A percentile compares a stretch with the other conserved stretches of the same genome.
Conservation (phyloP, 2,888 invertebrate species). For the Atrina japonica region DNA sequence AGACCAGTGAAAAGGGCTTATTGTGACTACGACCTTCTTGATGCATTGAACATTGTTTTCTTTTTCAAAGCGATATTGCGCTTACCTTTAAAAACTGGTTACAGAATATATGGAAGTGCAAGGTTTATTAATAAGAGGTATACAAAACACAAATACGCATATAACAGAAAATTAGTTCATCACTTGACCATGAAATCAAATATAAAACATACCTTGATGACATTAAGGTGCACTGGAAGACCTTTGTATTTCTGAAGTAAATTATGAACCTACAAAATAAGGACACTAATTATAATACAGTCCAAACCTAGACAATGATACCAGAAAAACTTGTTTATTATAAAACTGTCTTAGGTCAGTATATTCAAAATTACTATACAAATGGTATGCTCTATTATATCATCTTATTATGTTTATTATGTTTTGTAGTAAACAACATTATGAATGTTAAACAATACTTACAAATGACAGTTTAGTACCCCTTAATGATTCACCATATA, state of each 20-base stretch:
- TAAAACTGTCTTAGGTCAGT: not conserved
- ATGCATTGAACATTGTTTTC: no score
- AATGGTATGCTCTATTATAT: not conserved
- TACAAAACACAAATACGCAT: no score
- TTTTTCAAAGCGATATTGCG: no score
- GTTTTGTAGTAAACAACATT: no score
- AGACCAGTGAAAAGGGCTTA: no score
- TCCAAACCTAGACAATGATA: not conserved
- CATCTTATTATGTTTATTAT: no score
- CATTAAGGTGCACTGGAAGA: slow-evolving; percentile 76
- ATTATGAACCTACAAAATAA: slow-evolving; percentile 64
- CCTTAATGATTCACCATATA: slow-evolving; percentile 83
- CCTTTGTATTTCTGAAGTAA: slow-evolving; percentile 74
- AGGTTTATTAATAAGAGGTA: no score
- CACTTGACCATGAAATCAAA: no score
- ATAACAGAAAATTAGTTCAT: no score
- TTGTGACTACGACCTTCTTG: no score
- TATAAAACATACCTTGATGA: slow-evolving; percentile 83
- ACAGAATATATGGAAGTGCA: no score
- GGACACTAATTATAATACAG: not conserved
- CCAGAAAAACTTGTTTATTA: not conserved
- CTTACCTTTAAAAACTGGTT: no score
- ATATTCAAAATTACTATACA: not conserved
- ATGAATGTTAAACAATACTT: not conserved
- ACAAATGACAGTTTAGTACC: slow-evolving; percentile 43